Evolutionary conservation across 2,113 vertebrate genomes (phyloP), one percentile per base, ranked within the genome.

Genomic region (Nesogale talazaci): DNA sequence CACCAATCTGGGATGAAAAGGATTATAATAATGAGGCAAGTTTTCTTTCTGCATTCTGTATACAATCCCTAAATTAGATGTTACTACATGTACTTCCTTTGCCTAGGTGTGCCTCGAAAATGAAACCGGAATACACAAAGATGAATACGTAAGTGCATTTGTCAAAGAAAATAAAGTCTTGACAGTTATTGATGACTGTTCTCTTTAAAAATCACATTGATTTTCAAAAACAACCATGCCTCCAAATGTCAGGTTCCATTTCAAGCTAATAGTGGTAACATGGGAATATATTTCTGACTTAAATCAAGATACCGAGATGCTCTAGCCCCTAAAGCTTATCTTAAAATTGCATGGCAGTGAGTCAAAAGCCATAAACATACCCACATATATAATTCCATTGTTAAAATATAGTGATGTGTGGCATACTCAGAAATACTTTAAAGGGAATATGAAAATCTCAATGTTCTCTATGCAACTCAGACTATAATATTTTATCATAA

Each of bases 391-490:
- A 91, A 83, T 17, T 31, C 65, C 77, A 92, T 67, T 77, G 59
- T 75, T 93, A 91, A 85, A 42, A 88, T 42, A 23, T 74, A 86
- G 42, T 77, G 34, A 86, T 67, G 56, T 20, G 88, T 81, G 27
- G 67, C 69, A 87, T 81, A 78, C 82, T 92, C 92, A 42, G 78
- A 94, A 85, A 65, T 40, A 89, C 91, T 94, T 72, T 69, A 88
- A 89, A 93, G 61, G 56, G 75, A 86, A 93, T 81, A 93, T 78
- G 67, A 85, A 95, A 90, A 95, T 89, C 74, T 76, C 89, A 92
- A 91, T 87, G 34, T 61, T 61, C 29, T 93, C 40, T 89, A 77
- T 17, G 95, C 19, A 22, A 93, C 65, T 91, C n/a, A 75, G 14
- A 89, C 75, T 36, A 89, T 74, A 90, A 86, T n/a, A 61, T 90